These are phyloP conservation scores for Drosophila athabasca DNA, from an alignment of 1,140 invertebrate genomes.

Conservation along the genomic window DNA sequence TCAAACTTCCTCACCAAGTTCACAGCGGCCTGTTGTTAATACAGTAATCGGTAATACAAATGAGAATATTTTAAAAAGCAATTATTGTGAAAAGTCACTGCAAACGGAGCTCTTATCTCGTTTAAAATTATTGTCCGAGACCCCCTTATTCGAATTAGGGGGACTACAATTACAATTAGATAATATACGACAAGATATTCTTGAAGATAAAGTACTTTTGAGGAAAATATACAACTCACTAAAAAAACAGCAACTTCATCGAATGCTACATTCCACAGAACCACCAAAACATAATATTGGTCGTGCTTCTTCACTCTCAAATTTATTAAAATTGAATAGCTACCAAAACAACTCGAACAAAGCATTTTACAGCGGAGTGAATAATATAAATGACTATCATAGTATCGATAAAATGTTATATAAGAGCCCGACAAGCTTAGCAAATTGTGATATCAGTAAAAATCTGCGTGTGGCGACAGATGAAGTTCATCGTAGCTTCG, in stretches of 20 bases:
- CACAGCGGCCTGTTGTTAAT: constrained; percentile 48
- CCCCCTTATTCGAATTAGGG: not conserved
- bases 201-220: constrained; percentile 68
- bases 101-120: constrained; percentile 36
- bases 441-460: constrained; percentile 14
- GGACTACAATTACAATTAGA: constrained; percentile 31
- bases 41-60: not conserved
- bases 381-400: too few species aligned
- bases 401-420: not conserved
- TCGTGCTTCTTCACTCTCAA: constrained; percentile 55
- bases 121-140: constrained; percentile 35
- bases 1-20: constrained; percentile 70
- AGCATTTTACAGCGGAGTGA: not conserved
- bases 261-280: constrained; percentile 70
- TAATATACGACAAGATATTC: constrained; percentile 44
- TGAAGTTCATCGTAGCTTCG: not conserved
- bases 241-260: constrained; percentile 76
- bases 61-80: not conserved
- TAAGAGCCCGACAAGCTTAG: not conserved
- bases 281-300: constrained; percentile 35
- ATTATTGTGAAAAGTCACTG: not conserved
- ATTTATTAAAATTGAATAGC: constrained; percentile 34
- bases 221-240: constrained; percentile 71
- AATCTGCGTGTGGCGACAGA: not conserved
- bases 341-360: constrained; percentile 1